Base-by-base conservation (phyloP, 2,888 invertebrate species). In the Helleia helle region DNA sequence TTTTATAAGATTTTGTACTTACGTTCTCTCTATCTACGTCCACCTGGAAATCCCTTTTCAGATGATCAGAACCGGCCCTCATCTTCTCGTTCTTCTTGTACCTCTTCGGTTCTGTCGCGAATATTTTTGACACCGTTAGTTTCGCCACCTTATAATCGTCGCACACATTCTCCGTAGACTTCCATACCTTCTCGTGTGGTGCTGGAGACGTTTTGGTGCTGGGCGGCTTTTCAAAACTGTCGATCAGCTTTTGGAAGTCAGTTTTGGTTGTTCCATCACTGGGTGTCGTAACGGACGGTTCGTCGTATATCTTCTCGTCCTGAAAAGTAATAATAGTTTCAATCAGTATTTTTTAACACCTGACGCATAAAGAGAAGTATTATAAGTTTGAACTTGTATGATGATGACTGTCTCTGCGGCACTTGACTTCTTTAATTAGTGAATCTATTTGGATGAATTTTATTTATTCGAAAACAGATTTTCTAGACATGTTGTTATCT, bases 21-120 rank as follows among this genome's bases (percentile, higher is more conserved):
- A 86, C 85, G 47, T 84, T 84, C 34, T 83, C 76, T 51, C 67
- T 61, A 38, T 84, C 83, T 5, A 72, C 60, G 38, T 83, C 79
- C 34, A 83, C 38, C 28, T 83, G 83, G 0, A 54, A 51, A 9
- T 59, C 68, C 7, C 64, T 61, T 38, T 57, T 66, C 46, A 63
- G 11, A 4, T 11, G 18, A 22, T 9, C 41, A 26, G 5, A 30
- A 30, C 4, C 27, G 12, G 27, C 24, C 41, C 42, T 55, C 43
- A 39, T 42, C 46, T 45, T 37, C 45, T 61, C 54, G 24, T 47
- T 54, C 42, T 52, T 61, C 25, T 58, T 57, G 3, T 56, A 57
- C 30, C 62, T 61, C 48, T 55, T 71, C 0, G 57, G 54, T 3
- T 77, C 76, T 0, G 73, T 71, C 0, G 48, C 51, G 36, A 64